These are phyloP conservation scores for Diacarnus erythraeanus DNA, from an alignment of 37 sponge, comb jelly and placozoan genomes.

Conservation along the genomic window DNA sequence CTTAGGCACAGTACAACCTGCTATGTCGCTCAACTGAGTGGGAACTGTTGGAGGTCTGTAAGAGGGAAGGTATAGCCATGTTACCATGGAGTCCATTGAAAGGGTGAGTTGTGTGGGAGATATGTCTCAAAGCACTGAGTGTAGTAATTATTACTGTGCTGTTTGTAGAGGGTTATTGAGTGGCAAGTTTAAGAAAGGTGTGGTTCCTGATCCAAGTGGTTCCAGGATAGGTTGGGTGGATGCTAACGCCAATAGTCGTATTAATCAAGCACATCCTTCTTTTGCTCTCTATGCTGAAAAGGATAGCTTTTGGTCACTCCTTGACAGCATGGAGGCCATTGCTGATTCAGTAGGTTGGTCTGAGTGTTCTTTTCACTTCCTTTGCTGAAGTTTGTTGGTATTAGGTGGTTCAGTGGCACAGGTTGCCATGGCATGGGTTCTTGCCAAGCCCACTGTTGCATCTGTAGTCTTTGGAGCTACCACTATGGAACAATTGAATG, in stretches of 20 bases:
- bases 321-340: conserved; percentile 60
- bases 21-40: conserved; percentile 90
- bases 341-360: conserved; percentile 7
- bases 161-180: conserved; percentile 69
- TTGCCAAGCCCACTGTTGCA: conserved; percentile 65
- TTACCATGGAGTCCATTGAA: conserved; percentile 95
- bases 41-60: conserved; percentile 88
- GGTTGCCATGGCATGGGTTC: conserved; percentile 92
- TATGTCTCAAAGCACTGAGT: background rate
- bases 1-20: conserved; percentile 89
- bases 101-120: conserved; percentile 46
- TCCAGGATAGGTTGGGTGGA: conserved; percentile 86
- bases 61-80: conserved; percentile 81
- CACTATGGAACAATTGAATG: conserved; percentile 69
- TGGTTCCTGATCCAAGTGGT: conserved; percentile 16
- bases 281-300: conserved; percentile 49
- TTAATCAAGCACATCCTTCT: conserved; percentile 71
- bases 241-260: conserved; percentile 32
- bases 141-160: background rate
- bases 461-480: conserved; percentile 87
- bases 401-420: conserved; percentile 71
- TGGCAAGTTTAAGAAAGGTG: conserved; percentile 73
- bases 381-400: background rate
- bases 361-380: background rate
- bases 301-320: conserved; percentile 65